These are phyloP conservation scores for Nephrocerus scutellatus DNA, from an alignment of 2,888 invertebrate species.

Conservation along the genomic window DNA sequence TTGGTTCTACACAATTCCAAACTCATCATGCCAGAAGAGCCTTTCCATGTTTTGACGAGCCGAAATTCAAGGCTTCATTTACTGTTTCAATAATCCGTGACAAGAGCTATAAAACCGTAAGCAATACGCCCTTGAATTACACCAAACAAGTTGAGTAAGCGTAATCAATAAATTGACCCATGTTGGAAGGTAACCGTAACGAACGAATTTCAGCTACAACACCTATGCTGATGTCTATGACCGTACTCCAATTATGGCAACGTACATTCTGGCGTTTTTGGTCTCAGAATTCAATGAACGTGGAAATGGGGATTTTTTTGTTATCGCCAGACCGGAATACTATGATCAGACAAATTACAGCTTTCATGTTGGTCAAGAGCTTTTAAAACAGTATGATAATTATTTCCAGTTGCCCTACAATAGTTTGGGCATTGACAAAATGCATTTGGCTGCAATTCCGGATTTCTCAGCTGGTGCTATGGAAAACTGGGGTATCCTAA, in stretches of 20 bases:
- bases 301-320: slow-evolving; percentile 39
- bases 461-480: slow-evolving; percentile 81
- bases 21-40: slow-evolving; percentile 61
- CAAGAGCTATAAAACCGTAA: slow-evolving; percentile 32
- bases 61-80: slow-evolving; percentile 62
- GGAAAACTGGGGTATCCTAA: slow-evolving; percentile 89
- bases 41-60: slow-evolving; percentile 77
- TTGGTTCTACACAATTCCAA: slow-evolving; percentile 65
- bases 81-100: slow-evolving; percentile 46
- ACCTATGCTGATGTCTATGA: slow-evolving; percentile 35
- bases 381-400: slow-evolving; percentile 50
- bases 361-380: slow-evolving; percentile 52
- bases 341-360: slow-evolving; percentile 61
- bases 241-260: slow-evolving; percentile 60
- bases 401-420: slow-evolving; percentile 57
- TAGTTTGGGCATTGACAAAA: slow-evolving; percentile 56
- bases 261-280: slow-evolving; percentile 74
- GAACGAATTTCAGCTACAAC: too few species aligned
- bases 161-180: background rate
- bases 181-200: too few species aligned
- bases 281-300: slow-evolving; percentile 54
- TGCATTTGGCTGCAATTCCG: slow-evolving; percentile 79
- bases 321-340: slow-evolving; percentile 65
- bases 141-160: slow-evolving; percentile 28
- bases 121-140: slow-evolving; percentile 30